Conservation (phyloP, 2,888 invertebrate species). For the Lycophotia porphyrea region DNA sequence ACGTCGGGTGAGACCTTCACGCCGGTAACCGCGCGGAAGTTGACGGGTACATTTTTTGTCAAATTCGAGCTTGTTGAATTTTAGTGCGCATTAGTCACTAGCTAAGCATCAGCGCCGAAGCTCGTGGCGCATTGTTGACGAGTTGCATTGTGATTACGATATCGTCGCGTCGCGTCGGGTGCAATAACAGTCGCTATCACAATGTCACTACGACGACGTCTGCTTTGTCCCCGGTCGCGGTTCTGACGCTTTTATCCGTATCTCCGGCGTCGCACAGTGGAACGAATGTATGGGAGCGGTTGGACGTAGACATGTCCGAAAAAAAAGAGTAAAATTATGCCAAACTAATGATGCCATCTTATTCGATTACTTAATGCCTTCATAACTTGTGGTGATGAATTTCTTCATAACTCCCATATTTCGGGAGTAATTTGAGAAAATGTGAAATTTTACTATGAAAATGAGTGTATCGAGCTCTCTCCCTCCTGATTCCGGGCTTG, state of each 20-base stretch:
- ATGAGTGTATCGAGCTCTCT: no score
- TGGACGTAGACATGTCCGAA: no score
- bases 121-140: slow-evolving; percentile 82
- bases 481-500: no score
- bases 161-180: slow-evolving; percentile 78
- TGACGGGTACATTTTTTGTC: slow-evolving; percentile 87
- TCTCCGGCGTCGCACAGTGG: slow-evolving; percentile 70
- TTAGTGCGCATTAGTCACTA: slow-evolving; percentile 88
- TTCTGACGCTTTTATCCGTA: slow-evolving; percentile 77
- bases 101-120: slow-evolving; percentile 81
- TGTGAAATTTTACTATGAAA: no score
- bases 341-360: no score
- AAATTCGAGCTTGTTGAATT: slow-evolving; percentile 87
- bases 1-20: slow-evolving; percentile 88
- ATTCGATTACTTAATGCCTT: no score
- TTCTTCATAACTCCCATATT: no score
- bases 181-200: slow-evolving; percentile 87
- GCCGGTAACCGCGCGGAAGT: slow-evolving; percentile 90
- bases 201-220: slow-evolving; percentile 86
- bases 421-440: no score
- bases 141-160: slow-evolving; percentile 82
- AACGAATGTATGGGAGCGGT: no score
- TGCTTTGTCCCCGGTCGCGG: slow-evolving; percentile 80
- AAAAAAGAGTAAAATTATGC: no score
- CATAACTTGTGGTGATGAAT: no score